Evolutionary conservation across 2,888 invertebrate genomes (phyloP).

Genomic region (Amphipyra tragopoginis): DNA sequence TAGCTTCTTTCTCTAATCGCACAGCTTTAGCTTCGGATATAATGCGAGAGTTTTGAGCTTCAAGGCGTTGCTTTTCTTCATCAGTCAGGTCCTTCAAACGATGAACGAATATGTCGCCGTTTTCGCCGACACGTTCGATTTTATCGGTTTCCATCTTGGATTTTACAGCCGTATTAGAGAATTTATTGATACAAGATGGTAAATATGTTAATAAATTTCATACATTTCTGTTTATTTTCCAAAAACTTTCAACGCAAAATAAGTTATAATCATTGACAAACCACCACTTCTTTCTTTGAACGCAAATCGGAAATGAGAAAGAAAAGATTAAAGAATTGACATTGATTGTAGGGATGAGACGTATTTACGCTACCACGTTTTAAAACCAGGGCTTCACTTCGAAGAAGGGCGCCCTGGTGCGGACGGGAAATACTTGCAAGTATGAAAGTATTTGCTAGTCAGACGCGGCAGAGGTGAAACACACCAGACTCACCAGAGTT

Average conservation of each 20-base stretch:
- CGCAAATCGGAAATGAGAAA: neutral
- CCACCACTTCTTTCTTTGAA: too few relatives aligned
- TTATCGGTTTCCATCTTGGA: constrained; percentile 80
- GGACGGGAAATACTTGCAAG: too few relatives aligned
- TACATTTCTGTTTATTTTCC: constrained; percentile 19
- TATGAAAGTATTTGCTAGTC: too few relatives aligned
- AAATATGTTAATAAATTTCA: neutral
- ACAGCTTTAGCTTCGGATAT: constrained; percentile 93
- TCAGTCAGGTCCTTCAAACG: constrained; percentile 88
- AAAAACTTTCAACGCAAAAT: too few relatives aligned
- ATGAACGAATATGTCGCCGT: constrained; percentile 76
- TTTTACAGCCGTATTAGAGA: neutral
- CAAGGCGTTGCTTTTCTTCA: constrained; percentile 91
- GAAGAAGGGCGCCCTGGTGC: too few relatives aligned
- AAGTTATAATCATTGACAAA: too few relatives aligned
- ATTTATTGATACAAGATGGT: neutral
- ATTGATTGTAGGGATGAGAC: too few relatives aligned
- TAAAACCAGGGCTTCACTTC: too few relatives aligned
- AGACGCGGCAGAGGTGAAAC: too few relatives aligned
- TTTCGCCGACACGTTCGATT: constrained; percentile 57
- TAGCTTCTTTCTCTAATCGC: constrained; percentile 95
- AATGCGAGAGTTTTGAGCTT: constrained; percentile 91
- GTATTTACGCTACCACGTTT: too few relatives aligned
- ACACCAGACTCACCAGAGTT: too few relatives aligned
- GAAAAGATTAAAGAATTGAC: too few relatives aligned